Evolutionary conservation across 92 coral and sea anemone genomes (phyloP).

Genomic region (Bergia puertoricense): DNA sequence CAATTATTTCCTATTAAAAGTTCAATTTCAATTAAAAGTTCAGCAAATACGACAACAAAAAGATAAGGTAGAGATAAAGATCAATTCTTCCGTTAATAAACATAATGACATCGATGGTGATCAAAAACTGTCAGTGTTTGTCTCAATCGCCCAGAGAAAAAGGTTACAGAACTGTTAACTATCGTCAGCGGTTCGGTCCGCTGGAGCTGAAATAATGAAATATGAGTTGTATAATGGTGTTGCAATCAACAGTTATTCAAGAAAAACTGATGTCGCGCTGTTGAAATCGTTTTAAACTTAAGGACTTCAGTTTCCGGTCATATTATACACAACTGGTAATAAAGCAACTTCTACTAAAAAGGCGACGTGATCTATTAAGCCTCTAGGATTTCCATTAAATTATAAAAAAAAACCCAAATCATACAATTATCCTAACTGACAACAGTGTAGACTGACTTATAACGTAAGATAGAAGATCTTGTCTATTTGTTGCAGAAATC

Average conservation of each 20-base stretch:
- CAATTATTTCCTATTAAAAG: conserved; percentile 10
- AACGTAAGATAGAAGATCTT: neutral
- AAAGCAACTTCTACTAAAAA: neutral
- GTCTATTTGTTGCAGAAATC: neutral
- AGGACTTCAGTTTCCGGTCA: conserved; percentile 18
- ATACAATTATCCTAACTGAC: neutral
- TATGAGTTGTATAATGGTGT: neutral
- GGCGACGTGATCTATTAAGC: neutral
- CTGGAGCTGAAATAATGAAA: neutral
- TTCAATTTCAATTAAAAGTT: conserved; percentile 28
- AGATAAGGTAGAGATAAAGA: conserved; percentile 19
- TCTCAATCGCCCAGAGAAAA: neutral
- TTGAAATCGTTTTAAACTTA: neutral
- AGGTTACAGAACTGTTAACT: neutral
- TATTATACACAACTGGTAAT: conserved; percentile 2
- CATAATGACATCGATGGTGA: conserved; percentile 4
- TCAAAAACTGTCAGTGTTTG: conserved; percentile 1
- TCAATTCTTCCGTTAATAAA: conserved; percentile 10
- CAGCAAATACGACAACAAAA: conserved; percentile 31
- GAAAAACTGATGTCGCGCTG: neutral
- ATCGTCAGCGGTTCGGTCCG: neutral
- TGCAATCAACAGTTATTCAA: conserved; percentile 8
- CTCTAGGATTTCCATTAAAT: neutral
- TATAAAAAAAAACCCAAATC: neutral
- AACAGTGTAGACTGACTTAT: neutral